Evolutionary conservation across 2,797 vertebrate genomes (phyloP), one percentile per base, ranked within the genome.

Genomic region (Muscicapa striata): DNA sequence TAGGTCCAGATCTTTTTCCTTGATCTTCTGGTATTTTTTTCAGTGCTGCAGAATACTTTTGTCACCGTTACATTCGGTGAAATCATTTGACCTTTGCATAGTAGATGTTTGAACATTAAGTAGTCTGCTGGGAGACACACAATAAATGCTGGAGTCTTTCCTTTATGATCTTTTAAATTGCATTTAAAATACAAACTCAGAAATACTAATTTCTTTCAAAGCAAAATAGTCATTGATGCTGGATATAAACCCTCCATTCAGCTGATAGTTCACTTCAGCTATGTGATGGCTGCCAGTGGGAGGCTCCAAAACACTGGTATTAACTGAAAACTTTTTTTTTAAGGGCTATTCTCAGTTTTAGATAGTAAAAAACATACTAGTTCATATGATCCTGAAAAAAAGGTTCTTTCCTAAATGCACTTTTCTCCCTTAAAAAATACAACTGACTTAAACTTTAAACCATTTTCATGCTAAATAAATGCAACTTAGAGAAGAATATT

Each of bases 241-340:
- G 64, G 74, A 43, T 93, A 77, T 64, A 93, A 96, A 51, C 70
- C 67, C 74, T 95, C 55, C 45, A 45, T 95, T 88, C 70, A 79
- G 83, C 85, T 90, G 85, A 19, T 91, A 6, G 63, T 75, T 96
- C 85, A 77, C 80, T 96, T 95, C 91, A 91, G 80, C 93, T 94
- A 80, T 93, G 74, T 97, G 93, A 94, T 95, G 96, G 89, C 94
- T 97, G 94, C 96, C 95, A 96, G 96, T 96, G 95, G 95, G 96
- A 96, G 96, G 95, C 96, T 96, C 95, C 96, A 96, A 96, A 96
- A 94, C 96, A 96, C 94, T 94, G 93, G 55, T 95, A 82, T 88
- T 95, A 96, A 94, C 77, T 74, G 72, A 93, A 96, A 96, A 95
- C 85, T 97, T 97, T 95, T 95, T 79, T 79, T 94, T 94, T 90